phyloP scores from a whole-genome alignment of 1,140 invertebrate species.

The Aphidius ervi region DNA sequence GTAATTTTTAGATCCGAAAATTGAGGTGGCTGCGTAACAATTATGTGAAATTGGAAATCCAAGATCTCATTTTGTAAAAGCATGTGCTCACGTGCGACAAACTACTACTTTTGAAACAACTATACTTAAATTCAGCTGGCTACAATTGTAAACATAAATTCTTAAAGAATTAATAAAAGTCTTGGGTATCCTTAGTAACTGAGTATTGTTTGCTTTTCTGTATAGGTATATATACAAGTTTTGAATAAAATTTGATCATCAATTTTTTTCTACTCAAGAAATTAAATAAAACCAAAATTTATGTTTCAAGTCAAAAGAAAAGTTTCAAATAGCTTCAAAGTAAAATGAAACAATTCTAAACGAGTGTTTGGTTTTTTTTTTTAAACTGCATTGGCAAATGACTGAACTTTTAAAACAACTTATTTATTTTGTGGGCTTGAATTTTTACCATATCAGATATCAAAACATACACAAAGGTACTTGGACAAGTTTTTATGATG shows the following conservation, averaged over 20 bases:
- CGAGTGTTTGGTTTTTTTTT: not conserved
- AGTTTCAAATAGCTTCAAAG: no score
- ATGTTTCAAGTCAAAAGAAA: no score
- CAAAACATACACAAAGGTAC: slow-evolving; percentile 10
- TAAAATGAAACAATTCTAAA: no score
- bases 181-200: no score
- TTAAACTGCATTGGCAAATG: slow-evolving; percentile 17
- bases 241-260: no score
- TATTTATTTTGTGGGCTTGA: not conserved
- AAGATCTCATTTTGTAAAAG: slow-evolving; percentile 8
- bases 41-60: not conserved
- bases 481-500: slow-evolving; percentile 1
- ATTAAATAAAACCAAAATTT: no score
- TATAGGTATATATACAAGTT: no score
- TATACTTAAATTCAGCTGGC: not conserved
- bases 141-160: slow-evolving; percentile 14
- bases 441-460: not conserved
- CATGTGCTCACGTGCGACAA: slow-evolving; percentile 3
- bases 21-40: slow-evolving; percentile 1
- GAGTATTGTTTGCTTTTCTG: no score
- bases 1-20: slow-evolving; percentile 31
- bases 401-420: slow-evolving; percentile 16
- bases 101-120: not conserved
- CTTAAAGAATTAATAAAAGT: no score
- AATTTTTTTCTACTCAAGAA: no score